A percentile compares a stretch with the other conserved stretches of the same genome.
phyloP scores from a whole-genome alignment of 2,888 invertebrate genomes.

The Heliconius erato region DNA sequence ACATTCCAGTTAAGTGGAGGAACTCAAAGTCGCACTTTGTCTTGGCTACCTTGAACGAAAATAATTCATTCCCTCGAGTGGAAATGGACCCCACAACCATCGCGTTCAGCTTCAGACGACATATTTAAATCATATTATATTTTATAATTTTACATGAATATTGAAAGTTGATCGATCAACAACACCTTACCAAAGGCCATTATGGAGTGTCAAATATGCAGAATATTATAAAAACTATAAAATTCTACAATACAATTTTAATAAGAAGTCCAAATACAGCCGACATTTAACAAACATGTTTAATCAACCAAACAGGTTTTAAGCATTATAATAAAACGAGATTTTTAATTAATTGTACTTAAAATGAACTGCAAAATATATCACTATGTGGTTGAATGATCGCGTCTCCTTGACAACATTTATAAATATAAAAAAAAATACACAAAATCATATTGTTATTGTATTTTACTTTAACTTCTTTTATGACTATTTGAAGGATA shows the following conservation, averaged over 20 bases:
- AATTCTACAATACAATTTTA: neutral
- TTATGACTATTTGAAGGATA: no score
- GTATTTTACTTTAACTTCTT: no score
- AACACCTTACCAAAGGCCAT: no score
- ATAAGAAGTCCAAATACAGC: neutral
- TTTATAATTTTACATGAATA: no score
- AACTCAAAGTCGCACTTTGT: no score
- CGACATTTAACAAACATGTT: constrained; percentile 20
- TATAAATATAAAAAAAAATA: no score
- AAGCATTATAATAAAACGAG: neutral
- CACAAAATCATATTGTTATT: no score
- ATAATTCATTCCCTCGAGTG: neutral
- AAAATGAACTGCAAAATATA: neutral
- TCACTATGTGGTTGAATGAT: neutral
- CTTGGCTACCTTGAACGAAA: no score
- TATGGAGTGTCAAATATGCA: no score
- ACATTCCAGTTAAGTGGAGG: no score
- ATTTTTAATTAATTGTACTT: neutral
- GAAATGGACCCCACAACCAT: neutral
- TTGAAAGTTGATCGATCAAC: no score
- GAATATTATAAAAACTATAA: neutral
- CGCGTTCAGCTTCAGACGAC: neutral
- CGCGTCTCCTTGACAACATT: no score
- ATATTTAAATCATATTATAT: neutral
- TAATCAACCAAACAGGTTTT: constrained; percentile 1